Evolutionary conservation across 1,140 invertebrate species (phyloP).

Genomic region (Agraylea sexmaculata): DNA sequence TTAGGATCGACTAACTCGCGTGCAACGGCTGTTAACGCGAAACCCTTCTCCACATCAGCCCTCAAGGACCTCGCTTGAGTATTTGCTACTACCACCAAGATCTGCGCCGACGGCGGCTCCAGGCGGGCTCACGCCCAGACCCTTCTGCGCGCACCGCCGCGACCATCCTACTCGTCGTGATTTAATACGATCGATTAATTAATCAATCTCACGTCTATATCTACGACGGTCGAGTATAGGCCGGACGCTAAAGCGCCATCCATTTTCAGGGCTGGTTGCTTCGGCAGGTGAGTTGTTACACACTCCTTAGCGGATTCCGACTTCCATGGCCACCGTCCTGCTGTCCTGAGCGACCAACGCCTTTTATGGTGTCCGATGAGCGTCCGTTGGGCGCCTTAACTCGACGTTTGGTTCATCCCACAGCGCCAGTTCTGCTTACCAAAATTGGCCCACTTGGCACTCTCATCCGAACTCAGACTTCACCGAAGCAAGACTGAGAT

Average conservation of each 20-base stretch:
- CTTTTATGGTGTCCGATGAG: too few relatives aligned
- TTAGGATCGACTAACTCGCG: slow-evolving; percentile 80
- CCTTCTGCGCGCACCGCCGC: slow-evolving; percentile 61
- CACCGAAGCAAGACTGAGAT: too few relatives aligned
- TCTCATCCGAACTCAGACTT: too few relatives aligned
- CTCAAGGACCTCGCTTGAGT: slow-evolving; percentile 71
- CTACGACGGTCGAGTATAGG: too few relatives aligned
- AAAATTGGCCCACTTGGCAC: slow-evolving; percentile 78
- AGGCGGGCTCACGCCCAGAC: slow-evolving; percentile 60
- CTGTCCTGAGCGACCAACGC: too few relatives aligned
- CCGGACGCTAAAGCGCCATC: too few relatives aligned
- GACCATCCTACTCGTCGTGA: slow-evolving; percentile 65
- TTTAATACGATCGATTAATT: too few relatives aligned
- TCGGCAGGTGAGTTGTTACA: too few relatives aligned
- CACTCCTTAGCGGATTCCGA: too few relatives aligned
- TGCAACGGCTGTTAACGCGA: slow-evolving; percentile 81
- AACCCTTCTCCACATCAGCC: slow-evolving; percentile 82
- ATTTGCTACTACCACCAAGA: slow-evolving; percentile 82
- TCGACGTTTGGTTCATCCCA: slow-evolving; percentile 68
- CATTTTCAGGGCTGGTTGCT: too few relatives aligned
- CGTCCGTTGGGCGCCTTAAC: slow-evolving; percentile 60
- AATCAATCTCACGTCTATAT: too few relatives aligned
- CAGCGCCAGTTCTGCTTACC: slow-evolving; percentile 86
- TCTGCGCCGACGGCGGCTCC: slow-evolving; percentile 69
- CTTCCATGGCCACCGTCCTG: too few relatives aligned